phyloP scores from a whole-genome alignment of 2,888 invertebrate species.

The Ramazzottius varieornatus region DNA sequence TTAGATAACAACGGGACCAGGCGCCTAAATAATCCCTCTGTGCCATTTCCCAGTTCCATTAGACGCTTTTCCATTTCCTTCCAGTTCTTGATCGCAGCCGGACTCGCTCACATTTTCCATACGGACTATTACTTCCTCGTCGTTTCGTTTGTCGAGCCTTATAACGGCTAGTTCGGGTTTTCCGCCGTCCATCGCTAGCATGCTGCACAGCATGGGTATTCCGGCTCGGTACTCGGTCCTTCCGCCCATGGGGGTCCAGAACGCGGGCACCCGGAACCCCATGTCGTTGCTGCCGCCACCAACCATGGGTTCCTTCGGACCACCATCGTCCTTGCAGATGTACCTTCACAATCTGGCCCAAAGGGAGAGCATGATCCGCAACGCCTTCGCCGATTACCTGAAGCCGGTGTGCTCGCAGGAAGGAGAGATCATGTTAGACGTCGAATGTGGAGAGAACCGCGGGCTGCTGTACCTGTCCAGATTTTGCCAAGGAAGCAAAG shows the following conservation, averaged over 20 bases:
- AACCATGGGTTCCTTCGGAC: neutral
- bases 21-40: too few relatives aligned
- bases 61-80: too few relatives aligned
- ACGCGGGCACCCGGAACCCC: neutral
- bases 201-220: neutral
- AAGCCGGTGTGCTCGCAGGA: slow-evolving; percentile 11
- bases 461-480: slow-evolving; percentile 20
- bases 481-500: slow-evolving; percentile 25
- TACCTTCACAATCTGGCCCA: neutral
- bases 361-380: slow-evolving; percentile 4
- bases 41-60: too few relatives aligned
- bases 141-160: too few relatives aligned
- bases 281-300: neutral
- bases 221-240: neutral
- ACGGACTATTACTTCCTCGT: too few relatives aligned
- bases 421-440: slow-evolving; percentile 18
- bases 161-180: too few relatives aligned
- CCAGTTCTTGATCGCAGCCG: too few relatives aligned
- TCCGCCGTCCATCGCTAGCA: neutral
- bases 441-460: slow-evolving; percentile 22
- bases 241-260: too few relatives aligned
- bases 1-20: too few relatives aligned
- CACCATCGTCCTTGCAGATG: neutral
- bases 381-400: slow-evolving; percentile 12
- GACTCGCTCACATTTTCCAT: too few relatives aligned